Evolutionary conservation across 2,888 invertebrate genomes (phyloP).

Genomic region (Lymantria monacha): DNA sequence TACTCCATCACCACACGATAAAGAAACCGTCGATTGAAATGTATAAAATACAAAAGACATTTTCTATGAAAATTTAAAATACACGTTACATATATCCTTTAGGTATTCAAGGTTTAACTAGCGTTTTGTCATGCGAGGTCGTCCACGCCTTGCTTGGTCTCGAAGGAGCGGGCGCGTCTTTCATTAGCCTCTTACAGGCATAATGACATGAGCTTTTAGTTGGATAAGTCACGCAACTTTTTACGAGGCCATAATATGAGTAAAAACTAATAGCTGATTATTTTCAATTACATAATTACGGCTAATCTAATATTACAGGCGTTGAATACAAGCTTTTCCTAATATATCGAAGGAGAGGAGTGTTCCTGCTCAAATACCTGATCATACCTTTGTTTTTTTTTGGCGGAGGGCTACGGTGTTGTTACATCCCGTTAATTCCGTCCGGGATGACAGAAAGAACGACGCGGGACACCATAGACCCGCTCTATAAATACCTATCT

Average conservation of each 20-base stretch:
- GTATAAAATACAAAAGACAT: background rate
- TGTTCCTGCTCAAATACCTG: too few relatives aligned
- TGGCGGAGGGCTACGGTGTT: too few relatives aligned
- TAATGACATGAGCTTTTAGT: constrained; percentile 72
- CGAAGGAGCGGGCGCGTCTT: constrained; percentile 78
- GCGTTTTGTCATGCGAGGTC: constrained; percentile 54
- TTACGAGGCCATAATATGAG: constrained; percentile 26
- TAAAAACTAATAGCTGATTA: constrained; percentile 13
- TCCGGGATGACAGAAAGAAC: too few relatives aligned
- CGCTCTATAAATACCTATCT: too few relatives aligned
- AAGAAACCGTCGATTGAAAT: too few relatives aligned
- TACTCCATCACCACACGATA: too few relatives aligned
- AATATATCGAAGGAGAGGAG: too few relatives aligned
- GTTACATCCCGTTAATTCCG: too few relatives aligned
- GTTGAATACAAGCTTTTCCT: too few relatives aligned
- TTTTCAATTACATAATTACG: constrained; percentile 7
- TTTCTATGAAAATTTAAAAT: background rate
- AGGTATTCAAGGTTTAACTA: constrained; percentile 11
- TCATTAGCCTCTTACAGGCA: constrained; percentile 70
- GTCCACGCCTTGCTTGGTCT: constrained; percentile 62
- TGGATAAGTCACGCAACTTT: constrained; percentile 72
- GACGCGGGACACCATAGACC: too few relatives aligned
- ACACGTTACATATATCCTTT: background rate
- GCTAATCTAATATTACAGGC: background rate
- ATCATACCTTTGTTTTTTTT: too few relatives aligned